Conservation (phyloP, 2,113 vertebrate genomes). For the Copsychus sechellarum region DNA sequence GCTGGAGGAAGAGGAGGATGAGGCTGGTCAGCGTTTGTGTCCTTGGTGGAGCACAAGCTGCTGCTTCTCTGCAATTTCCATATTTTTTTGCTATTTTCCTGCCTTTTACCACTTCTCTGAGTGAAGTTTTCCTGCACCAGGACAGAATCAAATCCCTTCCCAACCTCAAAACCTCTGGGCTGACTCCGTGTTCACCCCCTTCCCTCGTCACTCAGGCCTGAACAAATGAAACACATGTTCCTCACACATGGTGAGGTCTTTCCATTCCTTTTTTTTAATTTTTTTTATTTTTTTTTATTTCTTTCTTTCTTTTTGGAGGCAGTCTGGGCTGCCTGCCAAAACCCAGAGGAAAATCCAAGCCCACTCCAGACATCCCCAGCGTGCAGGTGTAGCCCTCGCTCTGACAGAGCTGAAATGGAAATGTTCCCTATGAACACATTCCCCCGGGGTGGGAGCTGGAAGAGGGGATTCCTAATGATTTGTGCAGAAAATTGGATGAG, state of each 20-base stretch:
- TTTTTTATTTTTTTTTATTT: neutral
- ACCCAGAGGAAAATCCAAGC: slow-evolving; percentile 59
- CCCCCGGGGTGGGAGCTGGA: slow-evolving; percentile 32
- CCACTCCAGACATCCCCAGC: slow-evolving; percentile 39
- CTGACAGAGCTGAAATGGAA: neutral
- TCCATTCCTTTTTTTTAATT: neutral
- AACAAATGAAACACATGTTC: slow-evolving; percentile 49
- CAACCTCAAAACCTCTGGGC: neutral
- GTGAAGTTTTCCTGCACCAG: neutral
- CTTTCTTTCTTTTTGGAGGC: neutral
- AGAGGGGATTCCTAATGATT: slow-evolving; percentile 54
- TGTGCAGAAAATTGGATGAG: slow-evolving; percentile 31
- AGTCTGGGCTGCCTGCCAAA: slow-evolving; percentile 58
- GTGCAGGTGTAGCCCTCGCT: slow-evolving; percentile 42
- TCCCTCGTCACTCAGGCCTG: neutral
- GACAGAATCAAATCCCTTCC: neutral
- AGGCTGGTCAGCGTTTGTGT: neutral
- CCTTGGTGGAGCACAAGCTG: neutral
- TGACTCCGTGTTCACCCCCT: neutral
- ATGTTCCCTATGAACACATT: slow-evolving; percentile 19
- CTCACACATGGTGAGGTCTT: neutral
- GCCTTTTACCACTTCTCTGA: neutral
- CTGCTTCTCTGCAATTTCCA: neutral
- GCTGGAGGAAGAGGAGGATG: neutral
- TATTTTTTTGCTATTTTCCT: neutral